Conservation (phyloP, 2,797 vertebrate genomes). For the Scarus forsteni region DNA sequence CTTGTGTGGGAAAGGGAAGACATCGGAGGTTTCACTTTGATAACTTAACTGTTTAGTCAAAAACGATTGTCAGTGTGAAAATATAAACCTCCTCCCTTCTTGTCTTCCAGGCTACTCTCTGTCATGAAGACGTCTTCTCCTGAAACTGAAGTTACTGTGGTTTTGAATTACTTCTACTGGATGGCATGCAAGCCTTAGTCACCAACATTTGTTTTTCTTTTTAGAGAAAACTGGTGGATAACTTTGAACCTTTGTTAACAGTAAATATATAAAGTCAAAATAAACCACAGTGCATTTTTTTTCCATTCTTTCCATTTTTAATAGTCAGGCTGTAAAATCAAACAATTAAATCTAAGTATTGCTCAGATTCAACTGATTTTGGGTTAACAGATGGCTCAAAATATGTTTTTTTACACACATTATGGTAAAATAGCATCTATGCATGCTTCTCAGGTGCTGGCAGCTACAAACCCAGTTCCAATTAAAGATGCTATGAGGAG, state of each 20-base stretch:
- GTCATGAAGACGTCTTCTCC: conserved; percentile 63
- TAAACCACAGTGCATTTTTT: too few species aligned
- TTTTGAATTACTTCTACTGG: conserved; percentile 68
- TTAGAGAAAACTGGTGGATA: background rate
- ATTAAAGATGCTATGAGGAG: too few species aligned
- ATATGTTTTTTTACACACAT: too few species aligned
- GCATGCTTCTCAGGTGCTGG: too few species aligned
- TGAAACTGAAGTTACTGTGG: conserved; percentile 58
- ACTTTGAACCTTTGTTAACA: background rate
- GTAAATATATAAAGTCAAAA: too few species aligned
- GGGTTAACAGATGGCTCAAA: too few species aligned
- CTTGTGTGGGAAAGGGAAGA: background rate
- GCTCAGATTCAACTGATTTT: too few species aligned
- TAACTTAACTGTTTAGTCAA: background rate
- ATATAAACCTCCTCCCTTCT: background rate
- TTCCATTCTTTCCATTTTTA: too few species aligned
- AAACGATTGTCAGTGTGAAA: background rate
- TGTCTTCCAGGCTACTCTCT: conserved; percentile 58
- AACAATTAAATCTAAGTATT: too few species aligned
- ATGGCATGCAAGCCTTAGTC: conserved; percentile 15
- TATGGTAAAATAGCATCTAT: too few species aligned
- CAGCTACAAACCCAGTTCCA: too few species aligned
- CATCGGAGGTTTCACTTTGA: background rate
- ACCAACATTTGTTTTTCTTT: background rate
- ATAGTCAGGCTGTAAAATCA: too few species aligned